phyloP scores from a whole-genome alignment of 2,797 vertebrate genomes.

The Acrocephalus scirpaceus region DNA sequence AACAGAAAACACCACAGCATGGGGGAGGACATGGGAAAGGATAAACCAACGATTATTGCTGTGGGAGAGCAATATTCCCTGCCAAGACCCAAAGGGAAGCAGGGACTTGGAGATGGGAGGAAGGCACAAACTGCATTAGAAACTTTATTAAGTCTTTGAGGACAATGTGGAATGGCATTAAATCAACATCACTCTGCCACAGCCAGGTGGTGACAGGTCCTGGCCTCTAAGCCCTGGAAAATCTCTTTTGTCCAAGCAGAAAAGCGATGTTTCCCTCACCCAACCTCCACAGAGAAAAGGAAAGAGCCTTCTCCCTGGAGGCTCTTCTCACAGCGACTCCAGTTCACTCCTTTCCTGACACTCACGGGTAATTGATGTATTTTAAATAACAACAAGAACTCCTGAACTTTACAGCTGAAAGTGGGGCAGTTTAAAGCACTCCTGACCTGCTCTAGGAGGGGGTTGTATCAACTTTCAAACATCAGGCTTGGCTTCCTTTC shows the following conservation, averaged over 20 bases:
- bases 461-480: neutral
- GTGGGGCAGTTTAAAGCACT: neutral
- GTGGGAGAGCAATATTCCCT: neutral
- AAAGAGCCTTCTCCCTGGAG: neutral
- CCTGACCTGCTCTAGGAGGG: neutral
- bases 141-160: neutral
- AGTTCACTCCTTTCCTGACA: neutral
- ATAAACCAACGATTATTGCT: neutral
- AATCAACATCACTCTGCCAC: neutral
- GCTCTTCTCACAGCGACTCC: neutral
- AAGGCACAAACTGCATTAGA: neutral
- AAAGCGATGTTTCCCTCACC: rapidly evolving
- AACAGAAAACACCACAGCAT: neutral
- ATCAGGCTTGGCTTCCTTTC: neutral
- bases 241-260: neutral
- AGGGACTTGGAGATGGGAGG: neutral
- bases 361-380: neutral
- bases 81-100: neutral
- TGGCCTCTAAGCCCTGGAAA: neutral
- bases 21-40: neutral
- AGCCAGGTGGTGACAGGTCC: rapidly evolving
- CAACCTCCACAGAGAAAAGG: neutral
- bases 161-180: neutral
- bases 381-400: neutral
- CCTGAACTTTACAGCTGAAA: neutral